Conservation (phyloP, 53 echinoderm and acorn worm genomes). For the Zoroaster sp. region DNA sequence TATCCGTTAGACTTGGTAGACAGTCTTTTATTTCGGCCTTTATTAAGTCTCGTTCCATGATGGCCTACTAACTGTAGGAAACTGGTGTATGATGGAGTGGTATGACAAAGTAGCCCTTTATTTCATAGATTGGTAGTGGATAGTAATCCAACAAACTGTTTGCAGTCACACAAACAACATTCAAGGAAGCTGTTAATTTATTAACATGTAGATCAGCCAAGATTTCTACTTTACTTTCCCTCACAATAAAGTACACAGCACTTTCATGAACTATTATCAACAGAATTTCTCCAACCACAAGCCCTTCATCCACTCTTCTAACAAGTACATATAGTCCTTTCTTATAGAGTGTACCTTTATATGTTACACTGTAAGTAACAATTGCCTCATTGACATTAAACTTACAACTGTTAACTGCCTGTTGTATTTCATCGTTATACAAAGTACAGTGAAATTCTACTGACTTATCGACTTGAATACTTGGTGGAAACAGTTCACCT, state of each 20-base stretch:
- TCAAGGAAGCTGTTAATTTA: neutral
- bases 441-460: conserved; percentile 34
- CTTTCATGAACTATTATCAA: conserved; percentile 3
- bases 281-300: conserved; percentile 34
- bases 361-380: conserved; percentile 29
- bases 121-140: conserved; percentile 18
- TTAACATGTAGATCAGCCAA: neutral
- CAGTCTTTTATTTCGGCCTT: neutral
- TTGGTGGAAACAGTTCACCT: conserved; percentile 18
- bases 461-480: conserved; percentile 17
- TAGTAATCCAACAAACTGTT: conserved; percentile 39
- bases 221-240: neutral
- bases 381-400: conserved; percentile 18
- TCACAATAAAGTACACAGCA: neutral
- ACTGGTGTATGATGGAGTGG: conserved; percentile 22
- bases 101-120: neutral
- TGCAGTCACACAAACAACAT: conserved; percentile 3
- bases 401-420: neutral
- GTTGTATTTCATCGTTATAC: conserved; percentile 34
- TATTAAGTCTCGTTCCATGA: neutral
- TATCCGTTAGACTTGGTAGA: conserved; percentile 1
- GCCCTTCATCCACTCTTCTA: neutral
- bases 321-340: conserved; percentile 25
- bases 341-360: conserved; percentile 38
- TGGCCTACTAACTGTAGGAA: neutral